Evolutionary conservation across 2,888 invertebrate genomes (phyloP).

Genomic region (Leptarthrus brevirostris): DNA sequence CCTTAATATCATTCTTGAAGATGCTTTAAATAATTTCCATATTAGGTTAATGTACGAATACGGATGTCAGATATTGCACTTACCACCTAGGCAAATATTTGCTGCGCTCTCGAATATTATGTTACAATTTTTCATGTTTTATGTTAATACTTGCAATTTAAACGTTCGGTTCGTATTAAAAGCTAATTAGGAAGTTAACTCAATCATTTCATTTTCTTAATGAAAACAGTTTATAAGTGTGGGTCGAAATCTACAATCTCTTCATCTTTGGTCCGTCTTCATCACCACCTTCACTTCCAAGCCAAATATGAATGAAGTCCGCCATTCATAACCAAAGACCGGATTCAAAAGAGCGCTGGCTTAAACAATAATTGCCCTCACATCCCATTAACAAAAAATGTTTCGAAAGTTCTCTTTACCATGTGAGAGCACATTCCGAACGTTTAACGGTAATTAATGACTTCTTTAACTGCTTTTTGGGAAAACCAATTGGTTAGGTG

Average conservation of each 20-base stretch:
- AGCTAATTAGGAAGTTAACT: too few species aligned
- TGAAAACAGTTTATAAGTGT: conserved; percentile 17
- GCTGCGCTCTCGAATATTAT: too few species aligned
- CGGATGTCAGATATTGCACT: too few species aligned
- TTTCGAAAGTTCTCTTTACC: conserved; percentile 36
- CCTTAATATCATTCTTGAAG: too few species aligned
- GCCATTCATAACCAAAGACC: conserved; percentile 33
- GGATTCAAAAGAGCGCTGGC: conserved; percentile 6
- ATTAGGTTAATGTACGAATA: too few species aligned
- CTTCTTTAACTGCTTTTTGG: conserved; percentile 24
- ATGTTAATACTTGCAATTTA: too few species aligned
- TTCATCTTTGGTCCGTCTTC: not conserved
- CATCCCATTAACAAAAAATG: conserved; percentile 2
- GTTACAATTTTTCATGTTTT: too few species aligned
- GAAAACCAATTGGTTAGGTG: conserved; percentile 21
- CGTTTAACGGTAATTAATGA: conserved; percentile 43
- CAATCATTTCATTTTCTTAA: conserved; percentile 39
- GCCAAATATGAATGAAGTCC: conserved; percentile 40
- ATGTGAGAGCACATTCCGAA: conserved; percentile 43
- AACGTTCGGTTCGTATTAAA: too few species aligned
- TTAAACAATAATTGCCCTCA: conserved; percentile 10
- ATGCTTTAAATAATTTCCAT: too few species aligned
- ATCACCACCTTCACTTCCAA: conserved; percentile 2
- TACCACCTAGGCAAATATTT: too few species aligned
- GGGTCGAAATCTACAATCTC: not conserved